Evolutionary conservation across 2,797 vertebrate species (phyloP), one percentile per base, ranked within the genome.

Genomic region (Cossypha dichroa): DNA sequence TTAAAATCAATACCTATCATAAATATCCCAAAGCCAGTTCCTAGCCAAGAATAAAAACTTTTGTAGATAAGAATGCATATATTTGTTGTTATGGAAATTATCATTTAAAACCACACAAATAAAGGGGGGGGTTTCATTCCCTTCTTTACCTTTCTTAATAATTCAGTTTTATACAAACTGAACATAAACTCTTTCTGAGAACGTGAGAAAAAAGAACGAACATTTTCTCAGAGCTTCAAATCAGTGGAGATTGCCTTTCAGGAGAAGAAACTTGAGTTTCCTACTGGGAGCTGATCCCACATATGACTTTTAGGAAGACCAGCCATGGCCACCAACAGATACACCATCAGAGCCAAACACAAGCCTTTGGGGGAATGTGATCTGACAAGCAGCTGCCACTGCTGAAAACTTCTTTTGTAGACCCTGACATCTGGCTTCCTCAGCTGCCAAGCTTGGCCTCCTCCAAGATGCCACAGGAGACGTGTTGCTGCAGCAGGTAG

Each of bases 321-420:
- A 93, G 54, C 52, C 25, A 2, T 8, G 76, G 87, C 77, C 87
- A 96, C 79, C 88, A 74, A 79, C 78, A 96, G 80, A 85, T 74
- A 54, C 13, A 40, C n/a, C 1, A 0, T 78, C 62, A 89, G 87
- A 94, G 79, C 93, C 82, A 96, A 84, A 60, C 1, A 2, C 23
- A 74, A 70, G 51, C 78, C 63, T 68, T 22, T 0, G 1, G 75
- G 36, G 38, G 63, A 85, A 55, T 0, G 4, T 64, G 56, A 91
- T 85, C 63, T 92, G 87, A 94, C 67, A 86, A 90, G 63, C 87
- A 95, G 86, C 85, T 97, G 94, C 90, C 78, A 76, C 90, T 90
- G 66, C 85, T 88, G 83, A 77, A 95, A 94, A 69, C 86, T 91
- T 68, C 41, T 59, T 92, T 83, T 93, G 73, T 59, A 90, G 76